Percentiles rank a stretch among this genome's conserved stretches.
phyloP scores from a whole-genome alignment of 2,797 vertebrate species.

The Antennarius maculatus region DNA sequence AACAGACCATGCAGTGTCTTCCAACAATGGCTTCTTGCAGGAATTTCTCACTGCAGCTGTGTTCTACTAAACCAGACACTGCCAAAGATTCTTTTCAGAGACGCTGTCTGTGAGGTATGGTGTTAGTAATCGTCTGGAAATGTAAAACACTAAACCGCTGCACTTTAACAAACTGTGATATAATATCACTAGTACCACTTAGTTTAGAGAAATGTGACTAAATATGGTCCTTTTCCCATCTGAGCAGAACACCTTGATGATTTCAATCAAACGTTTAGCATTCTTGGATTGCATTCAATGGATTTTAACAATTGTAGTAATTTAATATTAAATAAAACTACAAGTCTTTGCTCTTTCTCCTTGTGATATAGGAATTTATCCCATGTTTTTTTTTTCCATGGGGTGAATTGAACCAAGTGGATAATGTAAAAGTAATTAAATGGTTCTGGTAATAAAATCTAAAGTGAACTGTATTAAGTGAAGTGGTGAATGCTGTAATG shows the following conservation, averaged over 20 bases:
- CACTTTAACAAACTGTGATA: conserved; percentile 35
- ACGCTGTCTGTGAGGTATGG: conserved; percentile 47
- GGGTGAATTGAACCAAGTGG: background rate
- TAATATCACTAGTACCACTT: conserved; percentile 16
- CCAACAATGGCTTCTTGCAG: conserved; percentile 74
- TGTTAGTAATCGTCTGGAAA: conserved; percentile 70
- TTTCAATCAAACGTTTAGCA: background rate
- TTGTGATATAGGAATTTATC: background rate
- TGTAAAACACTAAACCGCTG: conserved; percentile 47
- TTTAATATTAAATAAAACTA: background rate
- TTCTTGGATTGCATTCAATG: background rate
- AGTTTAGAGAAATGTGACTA: conserved; percentile 26
- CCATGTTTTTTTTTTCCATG: background rate
- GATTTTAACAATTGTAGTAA: background rate
- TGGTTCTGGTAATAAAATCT: background rate
- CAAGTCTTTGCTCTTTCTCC: background rate
- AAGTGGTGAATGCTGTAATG: background rate
- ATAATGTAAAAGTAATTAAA: background rate
- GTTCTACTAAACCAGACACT: conserved; percentile 63
- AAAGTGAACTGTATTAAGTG: background rate
- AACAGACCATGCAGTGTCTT: conserved; percentile 73
- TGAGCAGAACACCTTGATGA: conserved; percentile 3
- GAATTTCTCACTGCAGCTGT: conserved; percentile 66
- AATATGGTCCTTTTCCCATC: conserved; percentile 10
- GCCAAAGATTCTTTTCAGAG: conserved; percentile 63